Evolutionary conservation across 2,113 vertebrate species (phyloP).

Genomic region (Rutilus rutilus): DNA sequence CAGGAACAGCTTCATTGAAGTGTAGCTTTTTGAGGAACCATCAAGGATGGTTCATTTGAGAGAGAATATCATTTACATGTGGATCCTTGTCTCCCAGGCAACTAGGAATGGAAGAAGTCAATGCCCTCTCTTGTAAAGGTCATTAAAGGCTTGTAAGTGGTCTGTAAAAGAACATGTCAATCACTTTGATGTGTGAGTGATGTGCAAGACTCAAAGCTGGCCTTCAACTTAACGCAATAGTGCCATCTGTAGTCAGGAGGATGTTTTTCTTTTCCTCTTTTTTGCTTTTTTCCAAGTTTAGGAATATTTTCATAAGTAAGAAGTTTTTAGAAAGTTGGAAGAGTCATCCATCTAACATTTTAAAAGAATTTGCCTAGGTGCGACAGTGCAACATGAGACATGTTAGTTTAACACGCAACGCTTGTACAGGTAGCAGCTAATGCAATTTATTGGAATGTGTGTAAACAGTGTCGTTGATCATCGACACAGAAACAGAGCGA

Average conservation of each 20-base stretch:
- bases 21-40: constrained; percentile 62
- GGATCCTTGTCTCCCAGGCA: constrained; percentile 43
- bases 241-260: constrained; percentile 77
- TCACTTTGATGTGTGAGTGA: constrained; percentile 64
- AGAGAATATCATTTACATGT: constrained; percentile 53
- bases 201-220: constrained; percentile 42
- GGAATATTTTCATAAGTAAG: not conserved
- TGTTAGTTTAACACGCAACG: not conserved
- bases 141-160: constrained; percentile 64
- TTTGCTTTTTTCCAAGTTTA: not conserved
- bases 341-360: not conserved
- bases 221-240: constrained; percentile 69
- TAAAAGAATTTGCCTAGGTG: not conserved
- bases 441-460: not conserved
- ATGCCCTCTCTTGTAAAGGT: constrained; percentile 56
- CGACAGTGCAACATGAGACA: not conserved
- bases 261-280: constrained; percentile 41
- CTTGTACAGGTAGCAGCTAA: not conserved
- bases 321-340: not conserved
- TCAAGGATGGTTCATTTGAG: constrained; percentile 61
- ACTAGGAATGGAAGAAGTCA: constrained; percentile 44
- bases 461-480: not conserved
- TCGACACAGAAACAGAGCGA: constrained; percentile 4
- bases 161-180: constrained; percentile 62
- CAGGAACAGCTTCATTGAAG: constrained; percentile 62